Evolutionary conservation across 2,113 vertebrate genomes (phyloP).

Genomic region (Caranx melampygus): DNA sequence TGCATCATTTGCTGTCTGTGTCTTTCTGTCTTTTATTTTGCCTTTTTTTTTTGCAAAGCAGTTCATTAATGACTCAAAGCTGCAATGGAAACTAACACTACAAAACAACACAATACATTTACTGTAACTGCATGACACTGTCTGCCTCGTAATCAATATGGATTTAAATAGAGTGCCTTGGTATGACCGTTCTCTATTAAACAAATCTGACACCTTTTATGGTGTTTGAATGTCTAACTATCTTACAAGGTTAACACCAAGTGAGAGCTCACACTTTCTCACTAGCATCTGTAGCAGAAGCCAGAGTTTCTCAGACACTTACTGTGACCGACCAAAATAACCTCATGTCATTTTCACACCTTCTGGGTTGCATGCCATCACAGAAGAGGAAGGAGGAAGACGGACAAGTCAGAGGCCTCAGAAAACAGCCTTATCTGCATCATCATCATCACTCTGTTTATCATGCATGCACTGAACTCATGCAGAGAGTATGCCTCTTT

Average conservation of each 20-base stretch:
- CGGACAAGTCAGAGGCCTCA: conserved; percentile 15
- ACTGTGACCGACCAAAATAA: conserved; percentile 56
- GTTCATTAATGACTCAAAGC: not conserved
- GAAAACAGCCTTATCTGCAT: conserved; percentile 48
- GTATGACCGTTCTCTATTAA: too few relatives aligned
- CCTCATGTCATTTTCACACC: conserved; percentile 66
- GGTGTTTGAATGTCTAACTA: not conserved
- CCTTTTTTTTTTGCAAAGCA: not conserved
- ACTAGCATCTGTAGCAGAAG: not conserved
- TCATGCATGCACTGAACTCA: not conserved
- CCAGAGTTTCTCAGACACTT: conserved; percentile 48
- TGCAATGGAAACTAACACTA: not conserved
- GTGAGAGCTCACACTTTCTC: conserved; percentile 68
- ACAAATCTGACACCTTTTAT: not conserved
- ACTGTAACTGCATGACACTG: not conserved
- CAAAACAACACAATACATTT: not conserved
- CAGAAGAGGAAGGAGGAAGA: conserved; percentile 71
- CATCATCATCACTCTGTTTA: conserved; percentile 25
- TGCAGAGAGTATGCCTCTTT: conserved; percentile 9
- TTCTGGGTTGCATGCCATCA: conserved; percentile 29
- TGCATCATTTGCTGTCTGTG: not conserved
- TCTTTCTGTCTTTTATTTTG: not conserved
- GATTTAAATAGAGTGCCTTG: not conserved
- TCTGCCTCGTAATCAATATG: not conserved
- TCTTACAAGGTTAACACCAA: conserved; percentile 4